Conservation (phyloP, 2,113 vertebrate species). For the Scophthalmus maximus region DNA sequence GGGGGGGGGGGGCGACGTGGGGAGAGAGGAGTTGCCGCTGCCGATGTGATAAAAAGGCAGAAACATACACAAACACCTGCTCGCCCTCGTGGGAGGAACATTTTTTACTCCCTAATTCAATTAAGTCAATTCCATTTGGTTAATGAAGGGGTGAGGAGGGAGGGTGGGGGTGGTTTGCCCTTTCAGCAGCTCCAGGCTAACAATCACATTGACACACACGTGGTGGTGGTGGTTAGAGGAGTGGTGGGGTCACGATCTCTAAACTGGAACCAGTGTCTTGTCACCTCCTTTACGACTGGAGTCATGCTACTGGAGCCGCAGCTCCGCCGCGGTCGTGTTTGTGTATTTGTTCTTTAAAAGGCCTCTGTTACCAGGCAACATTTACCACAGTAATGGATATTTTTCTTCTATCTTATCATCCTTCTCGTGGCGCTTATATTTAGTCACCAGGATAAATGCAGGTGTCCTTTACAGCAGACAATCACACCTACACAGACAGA, state of each 20-base stretch:
- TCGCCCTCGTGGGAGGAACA: constrained; percentile 59
- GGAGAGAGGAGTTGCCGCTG: constrained; percentile 19
- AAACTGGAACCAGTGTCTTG: constrained; percentile 43
- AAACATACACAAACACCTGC: constrained; percentile 43
- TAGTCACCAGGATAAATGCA: constrained; percentile 57
- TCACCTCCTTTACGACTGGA: constrained; percentile 47
- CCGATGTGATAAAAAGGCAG: constrained; percentile 41
- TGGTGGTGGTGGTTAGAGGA: constrained; percentile 13
- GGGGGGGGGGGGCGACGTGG: neutral
- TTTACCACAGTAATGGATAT: constrained; percentile 53
- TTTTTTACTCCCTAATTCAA: constrained; percentile 73
- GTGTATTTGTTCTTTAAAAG: constrained; percentile 41
- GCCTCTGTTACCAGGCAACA: constrained; percentile 74
- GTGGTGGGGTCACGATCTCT: constrained; percentile 34
- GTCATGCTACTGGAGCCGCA: constrained; percentile 11
- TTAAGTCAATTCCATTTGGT: constrained; percentile 77
- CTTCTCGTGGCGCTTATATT: constrained; percentile 54
- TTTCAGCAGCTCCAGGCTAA: constrained; percentile 62
- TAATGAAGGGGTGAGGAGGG: constrained; percentile 68
- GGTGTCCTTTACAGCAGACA: constrained; percentile 55
- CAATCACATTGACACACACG: constrained; percentile 58
- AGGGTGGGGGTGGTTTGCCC: constrained; percentile 44
- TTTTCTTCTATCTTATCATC: constrained; percentile 45
- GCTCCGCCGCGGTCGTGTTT: constrained; percentile 26
- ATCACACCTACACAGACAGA: constrained; percentile 48